Evolutionary conservation across 2,113 vertebrate genomes (phyloP).

Genomic region (Lipotes vexillifer): DNA sequence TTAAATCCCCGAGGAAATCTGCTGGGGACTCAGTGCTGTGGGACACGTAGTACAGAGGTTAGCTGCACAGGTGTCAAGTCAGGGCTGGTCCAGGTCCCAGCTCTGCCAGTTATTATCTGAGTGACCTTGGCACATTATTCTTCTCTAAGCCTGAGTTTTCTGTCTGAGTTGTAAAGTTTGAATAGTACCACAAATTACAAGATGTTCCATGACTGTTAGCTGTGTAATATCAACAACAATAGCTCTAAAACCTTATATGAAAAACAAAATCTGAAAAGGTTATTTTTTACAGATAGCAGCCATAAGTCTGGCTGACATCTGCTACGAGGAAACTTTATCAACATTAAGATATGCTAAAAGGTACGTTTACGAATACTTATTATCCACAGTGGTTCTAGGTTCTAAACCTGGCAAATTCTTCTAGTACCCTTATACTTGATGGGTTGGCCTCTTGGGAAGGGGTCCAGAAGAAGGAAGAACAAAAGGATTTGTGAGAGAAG

Average conservation of each 20-base stretch:
- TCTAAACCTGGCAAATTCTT: not conserved
- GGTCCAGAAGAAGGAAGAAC: not conserved
- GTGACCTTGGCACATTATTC: not conserved
- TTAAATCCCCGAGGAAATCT: not conserved
- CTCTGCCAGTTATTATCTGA: not conserved
- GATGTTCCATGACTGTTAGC: not conserved
- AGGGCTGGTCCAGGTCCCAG: not conserved
- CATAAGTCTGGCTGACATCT: slow-evolving; percentile 90
- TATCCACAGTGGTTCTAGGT: not conserved
- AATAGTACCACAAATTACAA: not conserved
- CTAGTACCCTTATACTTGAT: not conserved
- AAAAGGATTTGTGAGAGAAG: not conserved
- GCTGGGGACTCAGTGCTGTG: not conserved
- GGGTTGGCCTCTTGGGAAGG: not conserved
- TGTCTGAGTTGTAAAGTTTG: not conserved
- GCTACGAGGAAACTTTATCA: slow-evolving; percentile 89
- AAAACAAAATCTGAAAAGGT: not conserved
- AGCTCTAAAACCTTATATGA: not conserved
- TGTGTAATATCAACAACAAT: not conserved
- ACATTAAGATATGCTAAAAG: slow-evolving; percentile 89
- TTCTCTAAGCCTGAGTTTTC: not conserved
- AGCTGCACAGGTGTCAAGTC: not conserved
- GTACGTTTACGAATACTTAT: slow-evolving; percentile 58
- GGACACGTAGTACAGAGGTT: rapidly evolving
- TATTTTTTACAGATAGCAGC: slow-evolving; percentile 83